Evolutionary conservation across 2,113 vertebrate species (phyloP), one percentile per base, ranked within the genome.

Genomic region (Ophiodon elongatus): DNA sequence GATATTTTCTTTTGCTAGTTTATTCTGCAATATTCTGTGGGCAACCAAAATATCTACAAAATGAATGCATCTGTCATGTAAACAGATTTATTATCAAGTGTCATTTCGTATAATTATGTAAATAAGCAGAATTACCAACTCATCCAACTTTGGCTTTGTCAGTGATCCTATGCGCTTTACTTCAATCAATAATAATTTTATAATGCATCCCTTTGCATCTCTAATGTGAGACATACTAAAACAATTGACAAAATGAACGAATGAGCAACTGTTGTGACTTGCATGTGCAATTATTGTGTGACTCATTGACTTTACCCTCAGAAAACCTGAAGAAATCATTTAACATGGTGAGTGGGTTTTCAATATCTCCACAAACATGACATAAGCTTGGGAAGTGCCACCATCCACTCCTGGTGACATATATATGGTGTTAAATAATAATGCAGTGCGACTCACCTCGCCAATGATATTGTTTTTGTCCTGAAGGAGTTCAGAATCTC

Each of bases 401-500:
- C 17, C 35, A 11, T 66, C 3, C 21, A 9, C 43, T 71, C 15
- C 54, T 25, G 15, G 31, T 47, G 64, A 23, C 47, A 35, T 69
- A 62, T 82, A 73, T 52, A 41, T 64, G n/a, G 6, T 35, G 45
- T 56, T 71, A 43, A 60, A 76, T 50, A 11, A 39, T 31, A 21
- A 79, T 45, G 25, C 41, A 1, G 33, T 14, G 45, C 15, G 31
- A 41, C 29, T 68, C n/a, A 31, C 29, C 8, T 13, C 10, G 7
- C 23, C 29, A 17, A 21, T 23, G 66, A 45, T 76, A 56, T 69
- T 54, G 33, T 84, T 78, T 77, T 73, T 67, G 31, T 84, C 62
- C 72, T 69, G 8, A 69, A 59, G 39, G 39, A 86, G 72, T 60
- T 85, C 17, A 76, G 10, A 62, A 70, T 71, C 9, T 73, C 50